A percentile compares a stretch with the other conserved stretches of the same genome.
These are phyloP conservation scores for Catotricha subobsoleta DNA, from an alignment of 2,888 invertebrate species.

Conservation along the genomic window DNA sequence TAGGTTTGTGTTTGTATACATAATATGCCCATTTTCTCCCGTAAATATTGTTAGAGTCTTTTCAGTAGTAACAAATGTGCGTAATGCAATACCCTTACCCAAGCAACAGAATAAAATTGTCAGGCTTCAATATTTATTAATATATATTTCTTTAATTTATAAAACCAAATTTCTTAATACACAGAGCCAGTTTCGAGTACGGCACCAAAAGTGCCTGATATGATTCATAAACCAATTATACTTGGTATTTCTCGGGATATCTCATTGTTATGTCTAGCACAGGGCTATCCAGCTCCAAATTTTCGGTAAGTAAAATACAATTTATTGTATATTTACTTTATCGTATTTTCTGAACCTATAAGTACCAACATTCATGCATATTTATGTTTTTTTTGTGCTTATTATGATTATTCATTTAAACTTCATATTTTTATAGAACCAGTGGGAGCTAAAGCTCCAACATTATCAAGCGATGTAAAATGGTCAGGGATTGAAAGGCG, in stretches of 20 bases:
- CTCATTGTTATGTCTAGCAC: constrained; percentile 54
- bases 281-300: constrained; percentile 55
- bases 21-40: too few relatives aligned
- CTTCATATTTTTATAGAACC: constrained; percentile 40
- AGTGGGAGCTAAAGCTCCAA: constrained; percentile 39
- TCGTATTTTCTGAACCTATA: too few relatives aligned
- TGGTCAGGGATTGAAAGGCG: constrained; percentile 38
- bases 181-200: constrained; percentile 35
- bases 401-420: constrained; percentile 50
- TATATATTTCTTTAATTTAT: too few relatives aligned
- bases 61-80: too few relatives aligned
- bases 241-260: constrained; percentile 16
- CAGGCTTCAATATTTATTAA: too few relatives aligned
- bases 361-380: background rate
- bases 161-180: too few relatives aligned
- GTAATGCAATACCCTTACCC: too few relatives aligned
- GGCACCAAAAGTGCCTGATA: constrained; percentile 32
- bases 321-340: background rate
- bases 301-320: constrained; percentile 40
- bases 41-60: too few relatives aligned
- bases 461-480: constrained; percentile 40
- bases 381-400: too few relatives aligned
- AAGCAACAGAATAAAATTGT: too few relatives aligned
- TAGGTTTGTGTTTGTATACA: too few relatives aligned
- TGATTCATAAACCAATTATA: constrained; percentile 25